phyloP scores from a whole-genome alignment of 2,888 invertebrate species.

The Thera obeliscata region DNA sequence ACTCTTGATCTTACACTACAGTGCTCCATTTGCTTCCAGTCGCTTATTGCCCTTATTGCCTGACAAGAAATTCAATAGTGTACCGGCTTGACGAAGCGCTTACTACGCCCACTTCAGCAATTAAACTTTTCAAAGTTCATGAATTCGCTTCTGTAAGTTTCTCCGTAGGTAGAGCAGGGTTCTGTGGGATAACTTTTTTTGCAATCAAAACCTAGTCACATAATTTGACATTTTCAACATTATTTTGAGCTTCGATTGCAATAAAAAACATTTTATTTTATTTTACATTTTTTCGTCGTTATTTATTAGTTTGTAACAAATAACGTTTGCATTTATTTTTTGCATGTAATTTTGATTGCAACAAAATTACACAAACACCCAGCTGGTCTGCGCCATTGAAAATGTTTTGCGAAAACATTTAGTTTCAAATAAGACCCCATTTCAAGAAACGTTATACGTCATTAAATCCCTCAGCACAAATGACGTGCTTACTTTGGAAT shows the following conservation, averaged over 20 bases:
- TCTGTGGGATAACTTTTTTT: neutral
- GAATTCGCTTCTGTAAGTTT: conserved; percentile 18
- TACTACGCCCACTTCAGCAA: conserved; percentile 22
- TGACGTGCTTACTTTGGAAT: neutral
- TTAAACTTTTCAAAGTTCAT: conserved; percentile 27
- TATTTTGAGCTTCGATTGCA: too few relatives aligned
- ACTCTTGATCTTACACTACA: too few relatives aligned
- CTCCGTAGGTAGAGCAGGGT: conserved; percentile 18
- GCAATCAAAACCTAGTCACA: too few relatives aligned
- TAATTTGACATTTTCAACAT: too few relatives aligned
- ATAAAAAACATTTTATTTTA: too few relatives aligned
- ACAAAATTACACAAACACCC: too few relatives aligned
- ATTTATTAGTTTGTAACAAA: too few relatives aligned
- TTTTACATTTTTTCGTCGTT: too few relatives aligned
- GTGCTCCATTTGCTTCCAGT: too few relatives aligned
- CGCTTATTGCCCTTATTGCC: too few relatives aligned
- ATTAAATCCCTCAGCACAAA: conserved; percentile 6
- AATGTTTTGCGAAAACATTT: conserved; percentile 16
- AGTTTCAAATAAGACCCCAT: conserved; percentile 20
- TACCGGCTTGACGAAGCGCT: conserved; percentile 7
- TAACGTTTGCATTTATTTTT: too few relatives aligned
- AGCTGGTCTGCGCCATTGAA: conserved; percentile 4
- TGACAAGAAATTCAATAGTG: neutral
- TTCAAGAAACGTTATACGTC: conserved; percentile 2
- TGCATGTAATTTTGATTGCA: too few relatives aligned